Percentiles rank a stretch among this genome's conserved stretches.
Conservation (phyloP, 2,797 vertebrate genomes). For the Periophthalmus magnuspinnatus region DNA sequence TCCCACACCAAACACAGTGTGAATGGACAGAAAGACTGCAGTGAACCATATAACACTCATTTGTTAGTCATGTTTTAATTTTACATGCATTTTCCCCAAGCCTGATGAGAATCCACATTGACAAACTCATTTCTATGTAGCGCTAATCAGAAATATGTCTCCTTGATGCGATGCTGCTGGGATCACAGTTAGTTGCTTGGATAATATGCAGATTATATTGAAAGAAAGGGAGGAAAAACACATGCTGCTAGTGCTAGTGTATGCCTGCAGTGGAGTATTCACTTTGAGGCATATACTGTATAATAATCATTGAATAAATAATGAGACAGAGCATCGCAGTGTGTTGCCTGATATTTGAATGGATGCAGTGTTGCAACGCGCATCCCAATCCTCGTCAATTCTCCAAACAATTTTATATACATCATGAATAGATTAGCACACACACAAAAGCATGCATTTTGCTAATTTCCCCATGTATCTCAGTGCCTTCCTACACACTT, state of each 20-base stretch:
- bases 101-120: constrained; percentile 1
- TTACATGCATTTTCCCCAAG: constrained; percentile 2
- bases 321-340: constrained; percentile 34
- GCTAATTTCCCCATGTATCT: constrained; percentile 71
- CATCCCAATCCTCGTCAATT: constrained; percentile 36
- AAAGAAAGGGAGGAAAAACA: constrained; percentile 9
- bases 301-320: constrained; percentile 47
- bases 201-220: constrained; percentile 9
- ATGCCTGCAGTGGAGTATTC: constrained; percentile 33
- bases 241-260: constrained; percentile 7
- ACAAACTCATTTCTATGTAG: constrained; percentile 7
- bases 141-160: not conserved
- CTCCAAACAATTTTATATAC: constrained; percentile 41
- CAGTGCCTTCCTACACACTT: constrained; percentile 79
- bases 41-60: not conserved
- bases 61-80: constrained; percentile 10
- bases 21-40: constrained; percentile 5
- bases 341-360: constrained; percentile 40
- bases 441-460: constrained; percentile 54
- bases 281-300: constrained; percentile 41
- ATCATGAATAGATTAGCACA: constrained; percentile 65
- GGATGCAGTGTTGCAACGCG: constrained; percentile 26
- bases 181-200: constrained; percentile 17
- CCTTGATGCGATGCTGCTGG: constrained; percentile 8
- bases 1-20: not conserved